Base-by-base conservation (phyloP, 2,797 vertebrate species). In the Hypotaenidia okinawae region DNA sequence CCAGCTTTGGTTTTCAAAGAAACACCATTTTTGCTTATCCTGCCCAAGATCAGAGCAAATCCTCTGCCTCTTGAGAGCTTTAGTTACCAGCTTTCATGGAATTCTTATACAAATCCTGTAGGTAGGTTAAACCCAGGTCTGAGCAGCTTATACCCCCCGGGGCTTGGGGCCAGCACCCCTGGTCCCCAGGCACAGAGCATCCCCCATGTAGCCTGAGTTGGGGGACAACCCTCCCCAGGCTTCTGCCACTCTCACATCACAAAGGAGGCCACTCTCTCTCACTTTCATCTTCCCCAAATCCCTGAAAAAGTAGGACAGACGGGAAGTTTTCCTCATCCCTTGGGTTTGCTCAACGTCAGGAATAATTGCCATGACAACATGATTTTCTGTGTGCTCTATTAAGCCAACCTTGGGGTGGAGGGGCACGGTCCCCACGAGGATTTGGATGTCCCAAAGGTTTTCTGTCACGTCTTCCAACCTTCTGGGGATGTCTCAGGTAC, bases 41-140 rank as follows among this genome's bases (percentile, higher is more conserved):
- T 9, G 3, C 21, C 15, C 45, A 69, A 84, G 79, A 89, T 93
- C 92, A 62, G 43, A 52, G 73, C 62, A 91, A 91, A 93, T 94
- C 87, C 78, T 72, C 35, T 37, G 68, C 75, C 87, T 94, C 79
- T 77, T 22, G 75, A 87, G 87, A 87, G 84, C 52, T 83, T 91
- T 75, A 72, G 73, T 66, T 89, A 78, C 72, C 79, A 66, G 87
- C 70, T 92, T 96, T 94, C 3, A 0, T 9, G 18, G 89, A 89
- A 93, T 91, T 88, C 72, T 91, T 69, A 37, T 14, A 76, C 63
- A 93, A 94, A 93, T 89, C 94, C 94, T 54, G 51, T 28, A 5
- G 6, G 47, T 9, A 28, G 82, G 92, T 93, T 93, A 95, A 94
- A 88, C 13, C 23, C 1, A 2, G 30, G 39, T 62, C 55, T 92